Base-by-base conservation (phyloP, 2,888 invertebrate genomes). In the Parthenolecanium corni region DNA sequence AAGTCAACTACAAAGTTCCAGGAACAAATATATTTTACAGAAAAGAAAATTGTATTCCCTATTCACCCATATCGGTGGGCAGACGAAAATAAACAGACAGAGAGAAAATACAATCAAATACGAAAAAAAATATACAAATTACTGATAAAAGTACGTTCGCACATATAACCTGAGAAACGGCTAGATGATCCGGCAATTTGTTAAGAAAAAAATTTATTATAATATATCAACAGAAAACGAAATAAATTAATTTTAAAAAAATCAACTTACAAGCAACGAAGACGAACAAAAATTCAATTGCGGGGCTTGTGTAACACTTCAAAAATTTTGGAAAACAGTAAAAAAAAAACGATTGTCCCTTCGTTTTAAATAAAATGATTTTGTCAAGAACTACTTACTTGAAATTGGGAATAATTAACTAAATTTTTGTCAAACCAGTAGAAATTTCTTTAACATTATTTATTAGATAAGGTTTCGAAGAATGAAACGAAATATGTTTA, bases 1-100 rank as follows among this genome's bases (percentile, higher is more conserved):
- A 2, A 56, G 11, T 23, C 38, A 31, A 57, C 42, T 3, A 24
- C 16, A 47, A 46, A 31, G 18, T 47, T 44, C 57, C 46, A 57
- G 57, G 57, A 57, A 57, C 57, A 44, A 57, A 23, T 57, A 46
- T 57, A 57, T 46, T 57, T 57, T 57, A 57, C 44, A 57, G 54
- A 38, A 57, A 42, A 42, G 44, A 42, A 42, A 42, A 42, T 16
- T 44, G 46, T 44, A 57, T 57, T 57, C 44, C 42, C 57, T 44
- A 57, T 57, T 57, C 31, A 57, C 57, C 57, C 57, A 31, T 57
- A 25, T 46, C 57, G 57, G 57, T 57, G 57, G 57, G 57, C 18
- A 56, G 31, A 31, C n/a, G n/a, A 52, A 14, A 42, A 25, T 36
- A 56, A 44, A 56, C 44, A 56, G 24, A 40, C 5, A 21, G 20